Evolutionary conservation across 2,113 vertebrate genomes (phyloP), one percentile per base, ranked within the genome.

Genomic region (Crotophaga sulcirostris): DNA sequence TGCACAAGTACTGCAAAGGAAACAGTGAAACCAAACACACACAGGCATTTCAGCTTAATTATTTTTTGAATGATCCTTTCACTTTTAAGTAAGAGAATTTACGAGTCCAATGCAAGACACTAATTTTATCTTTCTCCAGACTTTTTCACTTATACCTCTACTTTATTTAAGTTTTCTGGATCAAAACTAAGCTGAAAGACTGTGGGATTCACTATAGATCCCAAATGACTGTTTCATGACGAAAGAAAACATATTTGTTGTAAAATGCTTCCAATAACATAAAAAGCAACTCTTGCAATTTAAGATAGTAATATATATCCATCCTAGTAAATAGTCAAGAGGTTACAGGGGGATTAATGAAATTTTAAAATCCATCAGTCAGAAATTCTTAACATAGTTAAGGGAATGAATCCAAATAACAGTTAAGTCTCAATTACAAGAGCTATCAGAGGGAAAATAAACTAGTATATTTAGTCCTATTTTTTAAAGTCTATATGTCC

Each of bases 1-100:
- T 78, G 94, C 76, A 86, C 67, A 80, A 96, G 23, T 86, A 60
- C 58, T 95, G 86, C 44, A 58, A 90, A 84, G 29, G 36, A 90
- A 95, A 77, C 13, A 84, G 52, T 26, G 54, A 93, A 85, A 94
- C 60, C 86, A 86, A 59, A 75, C 31, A 58, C 4, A 36, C 5
- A 16, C 3, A 24, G 0, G 3, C 10, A 3, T 56, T 88, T 54
- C 18, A 85, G 55, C 10, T 40, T 64, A 16, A 9, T 12, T 28
- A 59, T 68, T 64, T 75, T 49, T 14, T 5, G 68, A 44, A 17
- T n/a, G 8, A 66, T 77, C 38, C 47, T 80, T 82, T 84, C 26
- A 38, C 44, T 83, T 88, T 18, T 52, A 55, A 83, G n/a, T 33
- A 79, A 72, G 4, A 18, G 31, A 87, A 76, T 36, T 36, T 49